Base-by-base conservation (phyloP, 2,888 invertebrate genomes). In the Perithous albicinctus region DNA sequence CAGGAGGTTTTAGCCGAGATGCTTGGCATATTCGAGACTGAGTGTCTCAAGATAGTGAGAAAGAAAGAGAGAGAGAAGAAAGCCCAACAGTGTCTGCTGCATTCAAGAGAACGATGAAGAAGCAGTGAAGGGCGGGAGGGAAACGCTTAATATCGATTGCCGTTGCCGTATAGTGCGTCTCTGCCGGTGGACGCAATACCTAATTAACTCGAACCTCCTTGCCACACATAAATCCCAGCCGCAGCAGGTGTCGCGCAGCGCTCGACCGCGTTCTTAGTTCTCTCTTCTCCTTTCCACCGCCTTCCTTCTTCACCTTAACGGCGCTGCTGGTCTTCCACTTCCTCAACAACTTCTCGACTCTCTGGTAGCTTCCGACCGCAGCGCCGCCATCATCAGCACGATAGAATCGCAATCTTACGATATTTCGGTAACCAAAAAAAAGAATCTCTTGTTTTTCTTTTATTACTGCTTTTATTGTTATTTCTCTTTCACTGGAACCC, bases 231-330 rank as follows among this genome's bases (percentile, higher is more conserved):
- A 80, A 80, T 76, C 80, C 69, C 70, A 72, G 75, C 75, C 75
- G 56, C 75, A 80, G 80, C 80, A 80, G 80, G 80, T 80, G 80
- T 66, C 72, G 80, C 61, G 75, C 23, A 72, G 26, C 76, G 76
- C 61, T 72, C 76, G 72, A 76, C 72, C 59, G 76, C 76, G 48
- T 80, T 80, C 75, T 77, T 41, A 12, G 20, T 69, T 20, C 29
- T 51, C 67, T 61, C 56, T 18, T 10, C 8, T 38, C 10, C 56
- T 29, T 7, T 26, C 59, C 15, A 2, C 35, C 15, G 41, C 10
- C 20, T 41, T 38, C 3, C 15, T 10, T 48, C n/a, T 18, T 35
- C 38, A 51, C 74, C 54, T 64, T 56, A n/a, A 64, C 18, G 20
- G 12, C 18, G 29, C 74, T 54, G 41, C 38, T 38, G 64, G 74